phyloP scores from a whole-genome alignment of 2,797 vertebrate genomes.

The Okamejei kenojei region DNA sequence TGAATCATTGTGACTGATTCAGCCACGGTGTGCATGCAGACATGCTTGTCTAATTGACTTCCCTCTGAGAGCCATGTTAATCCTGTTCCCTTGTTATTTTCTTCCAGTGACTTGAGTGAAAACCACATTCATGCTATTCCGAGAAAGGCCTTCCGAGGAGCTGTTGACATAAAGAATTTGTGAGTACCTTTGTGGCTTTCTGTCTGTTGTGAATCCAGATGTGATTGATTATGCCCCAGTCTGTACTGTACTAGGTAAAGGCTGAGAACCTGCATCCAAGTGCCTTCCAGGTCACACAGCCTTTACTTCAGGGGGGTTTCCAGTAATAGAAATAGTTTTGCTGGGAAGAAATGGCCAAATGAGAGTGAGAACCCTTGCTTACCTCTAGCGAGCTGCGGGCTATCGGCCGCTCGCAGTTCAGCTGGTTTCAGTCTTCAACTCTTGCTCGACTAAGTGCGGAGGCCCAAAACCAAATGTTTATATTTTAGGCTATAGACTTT shows the following conservation, averaged over 20 bases:
- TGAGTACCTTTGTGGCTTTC: slow-evolving; percentile 60
- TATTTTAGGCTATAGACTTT: too few species aligned
- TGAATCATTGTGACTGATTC: not conserved
- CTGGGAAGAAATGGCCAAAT: not conserved
- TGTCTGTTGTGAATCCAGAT: not conserved
- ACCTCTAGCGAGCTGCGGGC: too few species aligned
- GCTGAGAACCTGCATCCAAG: not conserved
- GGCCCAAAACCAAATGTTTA: too few species aligned
- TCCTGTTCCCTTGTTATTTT: slow-evolving; percentile 39
- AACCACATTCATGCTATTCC: slow-evolving; percentile 97
- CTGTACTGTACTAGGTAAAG: not conserved
- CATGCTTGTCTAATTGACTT: not conserved
- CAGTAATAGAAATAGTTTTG: not conserved
- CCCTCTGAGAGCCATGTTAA: not conserved
- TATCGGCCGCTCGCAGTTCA: too few species aligned
- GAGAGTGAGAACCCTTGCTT: not conserved
- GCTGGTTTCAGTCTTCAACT: too few species aligned
- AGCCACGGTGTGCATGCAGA: not conserved
- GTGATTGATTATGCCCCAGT: not conserved
- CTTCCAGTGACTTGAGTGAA: slow-evolving; percentile 86
- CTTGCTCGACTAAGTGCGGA: too few species aligned
- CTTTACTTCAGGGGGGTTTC: not conserved
- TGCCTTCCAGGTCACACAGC: not conserved
- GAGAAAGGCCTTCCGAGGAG: slow-evolving; percentile 91
- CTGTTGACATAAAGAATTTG: slow-evolving; percentile 97